A percentile compares a stretch with the other conserved stretches of the same genome.
Evolutionary conservation across 2,113 vertebrate species (phyloP).

Genomic region (Labeo rohita): DNA sequence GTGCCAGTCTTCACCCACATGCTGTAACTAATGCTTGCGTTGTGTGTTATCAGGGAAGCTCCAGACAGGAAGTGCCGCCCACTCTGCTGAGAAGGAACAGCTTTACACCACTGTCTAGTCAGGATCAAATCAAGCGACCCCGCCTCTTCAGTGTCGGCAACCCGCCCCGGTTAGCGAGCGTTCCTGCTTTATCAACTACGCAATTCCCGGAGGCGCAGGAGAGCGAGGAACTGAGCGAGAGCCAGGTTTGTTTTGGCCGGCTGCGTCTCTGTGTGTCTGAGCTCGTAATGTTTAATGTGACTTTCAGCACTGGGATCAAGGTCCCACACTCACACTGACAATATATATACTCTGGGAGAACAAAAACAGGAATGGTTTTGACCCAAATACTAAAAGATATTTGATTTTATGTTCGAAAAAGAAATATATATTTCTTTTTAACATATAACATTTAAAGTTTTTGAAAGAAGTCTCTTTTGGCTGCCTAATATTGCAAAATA

Average conservation of each 20-base stretch:
- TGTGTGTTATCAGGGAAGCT: constrained; percentile 73
- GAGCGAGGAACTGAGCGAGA: constrained; percentile 74
- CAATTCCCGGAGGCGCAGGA: constrained; percentile 75
- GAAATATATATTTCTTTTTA: no score
- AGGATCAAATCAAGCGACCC: constrained; percentile 83
- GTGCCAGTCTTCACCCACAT: background rate
- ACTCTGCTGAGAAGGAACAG: constrained; percentile 87
- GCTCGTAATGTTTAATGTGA: background rate
- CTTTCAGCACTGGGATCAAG: background rate
- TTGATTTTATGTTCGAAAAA: background rate
- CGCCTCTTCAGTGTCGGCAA: constrained; percentile 88
- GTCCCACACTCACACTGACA: background rate
- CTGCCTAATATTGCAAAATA: no score
- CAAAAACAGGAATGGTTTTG: background rate
- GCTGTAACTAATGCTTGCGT: constrained; percentile 12
- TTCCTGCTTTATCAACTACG: constrained; percentile 69
- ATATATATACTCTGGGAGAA: background rate
- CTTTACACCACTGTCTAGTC: constrained; percentile 89
- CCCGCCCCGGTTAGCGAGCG: constrained; percentile 70
- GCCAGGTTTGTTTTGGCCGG: constrained; percentile 71
- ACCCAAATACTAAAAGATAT: background rate
- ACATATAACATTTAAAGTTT: no score
- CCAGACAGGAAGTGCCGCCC: constrained; percentile 66
- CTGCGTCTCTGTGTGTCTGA: background rate
- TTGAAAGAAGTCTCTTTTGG: no score